These are phyloP conservation scores for Myotis planiceps DNA, from an alignment of 2,797 vertebrate species.

Conservation along the genomic window DNA sequence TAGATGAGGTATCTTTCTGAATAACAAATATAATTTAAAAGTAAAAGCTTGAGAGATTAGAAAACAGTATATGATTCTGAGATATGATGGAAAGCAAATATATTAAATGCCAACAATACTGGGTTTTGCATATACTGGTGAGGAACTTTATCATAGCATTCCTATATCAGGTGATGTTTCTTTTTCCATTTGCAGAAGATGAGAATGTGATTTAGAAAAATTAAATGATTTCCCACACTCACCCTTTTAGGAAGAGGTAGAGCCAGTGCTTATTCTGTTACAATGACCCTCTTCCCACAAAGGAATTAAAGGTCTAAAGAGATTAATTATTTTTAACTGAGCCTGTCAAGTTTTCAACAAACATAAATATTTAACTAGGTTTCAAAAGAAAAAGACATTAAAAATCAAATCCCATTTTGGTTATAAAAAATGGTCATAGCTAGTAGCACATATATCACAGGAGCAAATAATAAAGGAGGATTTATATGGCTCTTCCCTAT, in stretches of 20 bases:
- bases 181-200: background rate
- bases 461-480: background rate
- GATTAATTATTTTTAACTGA: conserved; percentile 63
- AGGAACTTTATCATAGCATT: background rate
- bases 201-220: conserved; percentile 34
- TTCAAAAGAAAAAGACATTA: conserved; percentile 41
- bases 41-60: conserved; percentile 26
- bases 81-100: background rate
- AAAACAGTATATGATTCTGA: background rate
- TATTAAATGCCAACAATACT: background rate
- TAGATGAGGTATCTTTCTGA: conserved; percentile 37
- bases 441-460: background rate
- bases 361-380: conserved; percentile 18
- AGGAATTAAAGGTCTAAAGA: conserved; percentile 34
- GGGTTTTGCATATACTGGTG: background rate
- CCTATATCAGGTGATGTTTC: background rate
- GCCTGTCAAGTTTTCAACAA: conserved; percentile 13
- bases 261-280: background rate
- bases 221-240: background rate
- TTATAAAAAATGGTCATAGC: background rate
- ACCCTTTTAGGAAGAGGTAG: conserved; percentile 3
- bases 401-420: conserved; percentile 45
- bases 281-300: background rate
- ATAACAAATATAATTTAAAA: conserved; percentile 38
- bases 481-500: background rate